Conservation (phyloP, 1,140 invertebrate genomes). For the Cydia fagiglandana region DNA sequence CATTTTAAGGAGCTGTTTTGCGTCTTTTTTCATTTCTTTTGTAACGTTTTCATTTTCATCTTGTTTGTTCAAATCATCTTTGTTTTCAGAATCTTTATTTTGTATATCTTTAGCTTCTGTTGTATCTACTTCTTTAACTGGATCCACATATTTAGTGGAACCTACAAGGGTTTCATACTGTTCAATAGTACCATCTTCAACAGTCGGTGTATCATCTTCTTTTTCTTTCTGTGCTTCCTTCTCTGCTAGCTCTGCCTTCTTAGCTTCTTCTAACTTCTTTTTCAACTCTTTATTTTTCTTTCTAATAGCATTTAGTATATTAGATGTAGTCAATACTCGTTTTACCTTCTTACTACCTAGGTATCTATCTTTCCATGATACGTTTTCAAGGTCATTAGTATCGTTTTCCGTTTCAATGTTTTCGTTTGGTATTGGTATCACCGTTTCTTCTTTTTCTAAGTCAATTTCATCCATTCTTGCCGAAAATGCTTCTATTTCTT, state of each 20-base stretch:
- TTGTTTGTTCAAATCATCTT: conserved; percentile 28
- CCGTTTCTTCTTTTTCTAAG: conserved; percentile 51
- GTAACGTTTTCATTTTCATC: conserved; percentile 39
- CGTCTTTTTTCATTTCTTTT: conserved; percentile 73
- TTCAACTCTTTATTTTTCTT: conserved; percentile 81
- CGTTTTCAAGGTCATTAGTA: conserved; percentile 45
- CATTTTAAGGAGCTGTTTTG: conserved; percentile 75
- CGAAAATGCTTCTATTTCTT: conserved; percentile 70
- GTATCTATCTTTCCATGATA: conserved; percentile 77
- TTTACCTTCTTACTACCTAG: conserved; percentile 79
- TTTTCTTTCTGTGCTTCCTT: conserved; percentile 33
- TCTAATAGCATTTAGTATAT: conserved; percentile 79
- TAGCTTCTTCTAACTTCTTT: conserved; percentile 65
- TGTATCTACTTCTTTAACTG: conserved; percentile 50
- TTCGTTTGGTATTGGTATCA: conserved; percentile 47
- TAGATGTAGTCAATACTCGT: conserved; percentile 78
- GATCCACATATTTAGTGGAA: conserved; percentile 71
- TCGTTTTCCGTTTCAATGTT: conserved; percentile 34
- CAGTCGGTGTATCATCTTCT: conserved; percentile 25
- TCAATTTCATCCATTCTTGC: conserved; percentile 75
- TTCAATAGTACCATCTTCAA: conserved; percentile 71
- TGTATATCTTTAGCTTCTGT: conserved; percentile 34
- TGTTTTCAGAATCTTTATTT: conserved; percentile 19
- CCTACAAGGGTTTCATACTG: conserved; percentile 73
- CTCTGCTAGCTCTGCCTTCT: conserved; percentile 40